Percentiles rank a stretch among this genome's conserved stretches.
Conservation (phyloP, 2,113 vertebrate genomes). For the Myotis davidii region DNA sequence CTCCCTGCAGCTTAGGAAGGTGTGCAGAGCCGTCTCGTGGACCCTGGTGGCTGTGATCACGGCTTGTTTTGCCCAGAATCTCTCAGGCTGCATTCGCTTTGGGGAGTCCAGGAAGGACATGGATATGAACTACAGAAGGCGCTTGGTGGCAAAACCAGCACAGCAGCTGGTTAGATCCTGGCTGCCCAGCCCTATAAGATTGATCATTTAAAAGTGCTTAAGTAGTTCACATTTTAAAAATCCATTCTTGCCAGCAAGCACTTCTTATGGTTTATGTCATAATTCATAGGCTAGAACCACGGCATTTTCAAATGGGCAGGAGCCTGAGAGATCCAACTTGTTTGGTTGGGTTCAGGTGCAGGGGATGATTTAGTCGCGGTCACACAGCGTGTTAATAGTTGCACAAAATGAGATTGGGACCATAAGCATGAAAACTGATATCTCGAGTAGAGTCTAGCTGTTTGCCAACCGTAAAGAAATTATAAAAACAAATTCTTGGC, state of each 20-base stretch:
- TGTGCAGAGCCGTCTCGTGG: not conserved
- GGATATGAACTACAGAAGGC: not conserved
- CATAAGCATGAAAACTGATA: slow-evolving; percentile 55
- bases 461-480: slow-evolving; percentile 86
- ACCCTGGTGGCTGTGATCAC: not conserved
- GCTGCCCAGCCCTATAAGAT: not conserved
- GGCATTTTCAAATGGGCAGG: not conserved
- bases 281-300: not conserved
- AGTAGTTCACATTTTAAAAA: not conserved
- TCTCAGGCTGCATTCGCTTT: not conserved
- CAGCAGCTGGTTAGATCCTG: not conserved
- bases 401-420: not conserved
- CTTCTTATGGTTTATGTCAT: not conserved
- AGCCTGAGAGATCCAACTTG: not conserved
- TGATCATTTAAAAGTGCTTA: not conserved
- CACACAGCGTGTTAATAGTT: not conserved
- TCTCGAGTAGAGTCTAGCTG: slow-evolving; percentile 71
- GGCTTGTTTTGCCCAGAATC: not conserved
- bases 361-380: not conserved
- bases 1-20: not conserved
- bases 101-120: not conserved
- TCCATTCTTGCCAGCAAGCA: not conserved
- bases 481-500: slow-evolving; percentile 89
- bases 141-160: not conserved
- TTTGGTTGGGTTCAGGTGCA: not conserved